Percentiles rank a stretch among this genome's conserved stretches.
These are phyloP conservation scores for Solenopsis invicta DNA, from an alignment of 1,140 invertebrate genomes.

Conservation along the genomic window DNA sequence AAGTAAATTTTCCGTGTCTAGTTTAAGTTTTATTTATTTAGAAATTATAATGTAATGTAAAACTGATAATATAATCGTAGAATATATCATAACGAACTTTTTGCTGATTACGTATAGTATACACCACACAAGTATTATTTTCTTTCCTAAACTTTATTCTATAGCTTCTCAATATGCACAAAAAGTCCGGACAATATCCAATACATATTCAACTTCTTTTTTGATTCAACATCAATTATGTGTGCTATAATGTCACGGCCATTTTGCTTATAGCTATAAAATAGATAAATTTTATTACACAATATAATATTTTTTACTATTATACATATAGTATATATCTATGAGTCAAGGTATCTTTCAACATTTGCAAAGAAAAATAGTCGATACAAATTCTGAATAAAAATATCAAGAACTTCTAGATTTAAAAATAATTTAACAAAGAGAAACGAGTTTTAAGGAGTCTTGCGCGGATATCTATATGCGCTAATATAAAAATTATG, in stretches of 20 bases:
- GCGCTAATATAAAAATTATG: too few species aligned
- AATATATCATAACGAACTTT: neutral
- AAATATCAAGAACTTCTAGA: too few species aligned
- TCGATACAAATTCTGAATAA: neutral
- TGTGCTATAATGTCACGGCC: conserved; percentile 90
- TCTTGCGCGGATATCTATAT: too few species aligned
- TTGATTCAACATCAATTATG: conserved; percentile 89
- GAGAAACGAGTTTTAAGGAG: too few species aligned
- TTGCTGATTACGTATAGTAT: neutral
- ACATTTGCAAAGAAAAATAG: neutral
- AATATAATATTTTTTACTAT: neutral
- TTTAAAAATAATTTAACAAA: too few species aligned
- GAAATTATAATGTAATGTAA: neutral
- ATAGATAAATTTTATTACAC: conserved; percentile 64
- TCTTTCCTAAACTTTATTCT: conserved; percentile 91
- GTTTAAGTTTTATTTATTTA: conserved; percentile 42
- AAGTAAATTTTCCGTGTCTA: neutral
- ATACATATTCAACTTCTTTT: conserved; percentile 90
- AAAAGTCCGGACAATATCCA: conserved; percentile 93
- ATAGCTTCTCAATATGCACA: conserved; percentile 89
- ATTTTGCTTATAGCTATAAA: conserved; percentile 89
- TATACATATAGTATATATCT: neutral
- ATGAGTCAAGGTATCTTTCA: neutral
- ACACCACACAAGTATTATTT: conserved; percentile 77
- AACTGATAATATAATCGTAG: too few species aligned